Evolutionary conservation across 2,888 invertebrate species (phyloP).

Genomic region (Callimorpha dominula): DNA sequence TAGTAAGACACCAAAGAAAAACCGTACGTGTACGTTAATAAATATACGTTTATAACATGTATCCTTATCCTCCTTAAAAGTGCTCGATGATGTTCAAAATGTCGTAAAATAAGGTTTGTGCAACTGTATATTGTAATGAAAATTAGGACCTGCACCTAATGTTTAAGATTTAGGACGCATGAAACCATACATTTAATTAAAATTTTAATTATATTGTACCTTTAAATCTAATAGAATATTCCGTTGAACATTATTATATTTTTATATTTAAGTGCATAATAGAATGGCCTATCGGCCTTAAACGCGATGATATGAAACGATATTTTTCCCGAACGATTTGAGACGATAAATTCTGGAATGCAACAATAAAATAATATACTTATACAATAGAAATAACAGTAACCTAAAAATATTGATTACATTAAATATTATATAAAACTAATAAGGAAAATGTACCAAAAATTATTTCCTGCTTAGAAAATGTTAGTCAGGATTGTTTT

Average conservation of each 20-base stretch:
- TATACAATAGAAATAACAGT: neutral
- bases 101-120: neutral
- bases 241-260: slow-evolving; percentile 34
- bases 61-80: neutral
- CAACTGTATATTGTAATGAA: neutral
- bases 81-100: neutral
- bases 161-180: neutral
- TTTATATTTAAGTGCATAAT: slow-evolving; percentile 41
- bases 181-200: no score
- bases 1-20: no score
- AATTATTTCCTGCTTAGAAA: neutral
- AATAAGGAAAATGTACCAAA: neutral
- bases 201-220: slow-evolving; percentile 6
- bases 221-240: slow-evolving; percentile 16
- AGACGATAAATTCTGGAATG: slow-evolving; percentile 36
- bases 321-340: neutral
- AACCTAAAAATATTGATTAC: neutral
- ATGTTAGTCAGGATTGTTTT: neutral
- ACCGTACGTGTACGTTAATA: neutral
- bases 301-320: slow-evolving; percentile 39
- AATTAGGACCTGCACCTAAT: neutral
- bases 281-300: slow-evolving; percentile 50
- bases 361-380: neutral
- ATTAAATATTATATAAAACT: neutral
- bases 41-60: neutral